These are phyloP conservation scores for Bagarius yarrelli DNA, from an alignment of 2,113 vertebrate species.

Conservation along the genomic window DNA sequence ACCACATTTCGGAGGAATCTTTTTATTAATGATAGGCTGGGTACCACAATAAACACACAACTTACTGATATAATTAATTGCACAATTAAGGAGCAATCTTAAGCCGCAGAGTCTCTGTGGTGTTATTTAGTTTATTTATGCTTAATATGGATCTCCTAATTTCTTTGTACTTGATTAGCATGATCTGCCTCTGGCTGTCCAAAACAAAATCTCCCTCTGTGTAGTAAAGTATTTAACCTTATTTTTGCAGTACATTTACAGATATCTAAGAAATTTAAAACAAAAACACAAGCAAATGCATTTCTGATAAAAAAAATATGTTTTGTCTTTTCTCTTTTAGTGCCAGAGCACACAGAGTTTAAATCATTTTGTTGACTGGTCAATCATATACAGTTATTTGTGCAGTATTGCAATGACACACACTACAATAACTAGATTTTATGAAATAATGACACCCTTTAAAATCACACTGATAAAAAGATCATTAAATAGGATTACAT, in stretches of 20 bases:
- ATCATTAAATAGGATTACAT: no score
- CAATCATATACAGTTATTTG: not conserved
- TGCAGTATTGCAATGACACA: not conserved
- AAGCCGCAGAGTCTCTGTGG: not conserved
- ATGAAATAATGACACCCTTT: no score
- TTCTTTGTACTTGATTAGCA: not conserved
- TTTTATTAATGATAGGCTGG: slow-evolving; percentile 10
- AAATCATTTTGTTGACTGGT: not conserved
- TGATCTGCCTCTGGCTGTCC: not conserved
- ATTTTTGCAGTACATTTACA: not conserved
- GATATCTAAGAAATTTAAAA: not conserved
- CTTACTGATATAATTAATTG: not conserved
- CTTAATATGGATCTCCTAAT: not conserved
- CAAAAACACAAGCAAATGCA: no score
- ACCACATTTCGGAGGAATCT: not conserved
- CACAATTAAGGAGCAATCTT: not conserved
- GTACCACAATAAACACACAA: not conserved
- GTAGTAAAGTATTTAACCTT: not conserved
- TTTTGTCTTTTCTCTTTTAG: not conserved
- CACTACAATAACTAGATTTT: no score
- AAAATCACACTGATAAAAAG: no score
- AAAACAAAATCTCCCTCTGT: not conserved
- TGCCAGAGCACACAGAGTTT: not conserved
- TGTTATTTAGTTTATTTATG: not conserved
- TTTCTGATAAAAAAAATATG: not conserved